Conservation (phyloP, 2,797 vertebrate species). For the Propithecus deckenii region DNA sequence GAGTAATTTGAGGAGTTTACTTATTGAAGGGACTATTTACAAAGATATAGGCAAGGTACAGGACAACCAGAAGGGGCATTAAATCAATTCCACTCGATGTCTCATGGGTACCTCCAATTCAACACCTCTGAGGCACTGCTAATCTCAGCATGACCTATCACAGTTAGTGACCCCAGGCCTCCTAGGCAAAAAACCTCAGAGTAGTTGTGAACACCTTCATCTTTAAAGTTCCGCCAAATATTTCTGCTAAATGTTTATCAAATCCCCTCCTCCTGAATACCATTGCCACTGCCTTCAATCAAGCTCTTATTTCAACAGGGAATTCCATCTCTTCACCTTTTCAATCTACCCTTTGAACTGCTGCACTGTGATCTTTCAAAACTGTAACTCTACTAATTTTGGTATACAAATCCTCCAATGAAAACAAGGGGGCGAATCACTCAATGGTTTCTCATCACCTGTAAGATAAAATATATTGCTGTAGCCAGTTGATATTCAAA, state of each 20-base stretch:
- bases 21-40: conserved; percentile 10
- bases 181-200: not conserved
- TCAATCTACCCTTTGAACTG: not conserved
- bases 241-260: not conserved
- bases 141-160: not conserved
- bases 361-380: not conserved
- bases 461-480: not conserved
- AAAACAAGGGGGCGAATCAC: not conserved
- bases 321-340: not conserved
- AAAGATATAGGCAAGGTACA: not conserved
- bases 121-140: not conserved
- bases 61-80: not conserved
- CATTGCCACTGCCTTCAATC: not conserved
- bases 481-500: not conserved
- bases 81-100: not conserved
- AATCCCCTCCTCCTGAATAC: not conserved
- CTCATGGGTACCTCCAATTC: not conserved
- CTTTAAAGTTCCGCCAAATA: not conserved
- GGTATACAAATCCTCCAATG: not conserved
- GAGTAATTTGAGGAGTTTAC: not conserved
- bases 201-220: not conserved
- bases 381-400: not conserved
- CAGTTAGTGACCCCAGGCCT: not conserved
- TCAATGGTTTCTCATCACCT: conserved; percentile 2
- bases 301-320: not conserved